Base-by-base conservation (phyloP, 2,888 invertebrate species). In the Sinelater perroti region DNA sequence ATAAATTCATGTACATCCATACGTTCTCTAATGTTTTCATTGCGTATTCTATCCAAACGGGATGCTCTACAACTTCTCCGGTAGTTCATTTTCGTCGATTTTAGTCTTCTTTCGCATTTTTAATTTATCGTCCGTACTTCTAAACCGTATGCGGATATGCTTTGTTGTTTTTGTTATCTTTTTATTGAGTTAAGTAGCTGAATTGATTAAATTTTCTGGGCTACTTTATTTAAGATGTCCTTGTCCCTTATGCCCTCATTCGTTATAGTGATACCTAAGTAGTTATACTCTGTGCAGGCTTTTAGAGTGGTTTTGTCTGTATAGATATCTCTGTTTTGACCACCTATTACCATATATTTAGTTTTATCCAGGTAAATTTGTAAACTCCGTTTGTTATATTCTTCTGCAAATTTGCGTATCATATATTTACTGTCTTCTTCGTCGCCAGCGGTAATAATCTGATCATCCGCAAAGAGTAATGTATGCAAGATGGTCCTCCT, bases 161-260 rank as follows among this genome's bases (percentile, higher is more conserved):
- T 3, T 30, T 30, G 30, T 30, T 30, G 30, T 30, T 30, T 30
- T 30, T 30, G 30, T 30, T 30, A 30, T 30, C 30, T n/a, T 30
- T 11, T 30, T 30, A 30, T 30, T 30, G 30, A 11, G 30, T n/a
- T 30, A 30, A 30, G 30, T 11, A 30, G 10, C 30, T 30, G 5
- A 30, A 30, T 3, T n/a, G 30, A 10, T 30, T n/a, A 10, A 30
- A 11, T 30, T 30, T n/a, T 11, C 30, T 30, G n/a, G 3, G 30
- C 5, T n/a, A 4, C 30, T 30, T 30, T 30, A 30, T 30, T 30
- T 6, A 30, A n/a, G 10, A 30, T 30, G n/a, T 30, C 3, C 5
- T 30, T 30, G 3, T 30, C 30, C 30, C 30, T 30, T 30, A 30
- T 11, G 8, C 30, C 30, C 11, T 30, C 30, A 11, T 30, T 30